phyloP scores from a whole-genome alignment of 2,797 vertebrate species.

The Discoglossus pictus region DNA sequence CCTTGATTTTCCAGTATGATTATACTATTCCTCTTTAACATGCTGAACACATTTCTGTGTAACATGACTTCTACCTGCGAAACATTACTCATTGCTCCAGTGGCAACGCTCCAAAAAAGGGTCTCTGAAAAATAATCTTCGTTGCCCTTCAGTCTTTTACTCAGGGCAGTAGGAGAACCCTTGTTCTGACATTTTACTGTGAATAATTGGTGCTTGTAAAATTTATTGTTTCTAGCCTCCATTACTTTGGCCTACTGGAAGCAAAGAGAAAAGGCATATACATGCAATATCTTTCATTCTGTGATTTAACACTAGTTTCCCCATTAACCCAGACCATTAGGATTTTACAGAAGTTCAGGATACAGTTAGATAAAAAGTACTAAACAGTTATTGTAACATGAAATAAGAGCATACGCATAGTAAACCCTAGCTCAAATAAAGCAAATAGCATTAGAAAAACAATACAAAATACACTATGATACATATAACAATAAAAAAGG shows the following conservation, averaged over 20 bases:
- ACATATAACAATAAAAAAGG: no score
- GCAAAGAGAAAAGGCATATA: conserved; percentile 11
- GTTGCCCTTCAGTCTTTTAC: conserved; percentile 47
- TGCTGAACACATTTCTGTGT: conserved; percentile 38
- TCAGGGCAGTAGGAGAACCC: conserved; percentile 44
- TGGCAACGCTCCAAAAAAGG: conserved; percentile 39
- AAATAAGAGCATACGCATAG: no score
- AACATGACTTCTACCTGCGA: conserved; percentile 42
- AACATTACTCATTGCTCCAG: conserved; percentile 38
- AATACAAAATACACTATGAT: no score
- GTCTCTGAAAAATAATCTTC: conserved; percentile 47
- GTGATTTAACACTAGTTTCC: conserved; percentile 25
- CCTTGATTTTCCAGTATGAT: conserved; percentile 7
- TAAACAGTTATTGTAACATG: no score
- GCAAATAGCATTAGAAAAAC: no score
- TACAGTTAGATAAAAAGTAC: no score
- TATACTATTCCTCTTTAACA: conserved; percentile 31
- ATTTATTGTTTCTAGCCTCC: conserved; percentile 42
- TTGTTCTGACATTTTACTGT: conserved; percentile 42
- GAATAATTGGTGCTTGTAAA: conserved; percentile 45
- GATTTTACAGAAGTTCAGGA: not conserved
- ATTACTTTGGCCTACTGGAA: conserved; percentile 36
- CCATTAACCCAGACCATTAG: not conserved
- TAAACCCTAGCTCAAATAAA: no score
- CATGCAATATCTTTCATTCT: conserved; percentile 8